These are phyloP conservation scores for Drosophila ezoana DNA, from an alignment of 2,888 invertebrate species.

Conservation along the genomic window DNA sequence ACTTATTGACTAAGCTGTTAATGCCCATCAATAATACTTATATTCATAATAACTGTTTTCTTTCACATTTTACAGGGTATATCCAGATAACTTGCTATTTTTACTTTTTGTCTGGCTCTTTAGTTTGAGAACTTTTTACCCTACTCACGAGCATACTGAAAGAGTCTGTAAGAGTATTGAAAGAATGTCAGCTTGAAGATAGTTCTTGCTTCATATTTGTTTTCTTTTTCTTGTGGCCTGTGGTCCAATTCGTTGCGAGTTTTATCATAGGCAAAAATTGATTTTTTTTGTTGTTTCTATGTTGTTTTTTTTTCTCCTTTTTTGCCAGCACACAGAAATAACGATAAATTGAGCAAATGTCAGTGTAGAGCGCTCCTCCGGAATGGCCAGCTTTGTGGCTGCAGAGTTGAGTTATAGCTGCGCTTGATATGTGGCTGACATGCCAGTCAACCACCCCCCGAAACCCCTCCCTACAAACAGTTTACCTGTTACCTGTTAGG, in stretches of 20 bases:
- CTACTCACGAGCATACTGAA: too few relatives aligned
- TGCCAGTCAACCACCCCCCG: conserved; percentile 11
- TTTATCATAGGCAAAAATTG: conserved; percentile 77
- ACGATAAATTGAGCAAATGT: conserved; percentile 81
- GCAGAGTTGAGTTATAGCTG: conserved; percentile 75
- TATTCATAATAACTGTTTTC: too few relatives aligned
- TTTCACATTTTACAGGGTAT: too few relatives aligned
- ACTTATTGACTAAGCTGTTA: too few relatives aligned
- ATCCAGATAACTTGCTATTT: too few relatives aligned
- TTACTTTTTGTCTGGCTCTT: too few relatives aligned
- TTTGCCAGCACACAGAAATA: conserved; percentile 57
- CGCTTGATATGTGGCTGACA: conserved; percentile 77
- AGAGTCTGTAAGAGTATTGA: conserved; percentile 11
- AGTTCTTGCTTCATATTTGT: neutral
- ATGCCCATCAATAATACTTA: too few relatives aligned
- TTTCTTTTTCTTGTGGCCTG: conserved; percentile 13
- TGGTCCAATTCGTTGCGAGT: conserved; percentile 46
- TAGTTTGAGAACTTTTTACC: too few relatives aligned
- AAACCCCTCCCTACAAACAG: neutral
- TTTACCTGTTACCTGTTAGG: conserved; percentile 28
- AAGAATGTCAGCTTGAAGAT: neutral
- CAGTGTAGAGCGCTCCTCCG: conserved; percentile 49
- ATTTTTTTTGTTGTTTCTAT: conserved; percentile 68
- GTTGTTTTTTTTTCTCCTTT: conserved; percentile 27
- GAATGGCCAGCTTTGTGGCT: conserved; percentile 37